A percentile compares a stretch with the other conserved stretches of the same genome.
Conservation (phyloP, 2,113 vertebrate species). For the Atrichornis clamosus region DNA sequence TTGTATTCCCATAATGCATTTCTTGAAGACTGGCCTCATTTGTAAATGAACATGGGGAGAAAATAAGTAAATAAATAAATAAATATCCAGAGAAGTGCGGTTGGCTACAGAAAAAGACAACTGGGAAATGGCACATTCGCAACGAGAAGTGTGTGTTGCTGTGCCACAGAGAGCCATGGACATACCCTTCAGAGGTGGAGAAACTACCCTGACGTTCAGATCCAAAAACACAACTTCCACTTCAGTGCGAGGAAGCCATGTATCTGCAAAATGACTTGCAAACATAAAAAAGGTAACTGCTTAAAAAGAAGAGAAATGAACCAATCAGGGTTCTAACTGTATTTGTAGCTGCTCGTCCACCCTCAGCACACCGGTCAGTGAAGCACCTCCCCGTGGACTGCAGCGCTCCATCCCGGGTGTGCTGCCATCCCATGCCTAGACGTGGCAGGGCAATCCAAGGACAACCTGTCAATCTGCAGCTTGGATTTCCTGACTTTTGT, state of each 20-base stretch:
- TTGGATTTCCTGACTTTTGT: slow-evolving; percentile 49
- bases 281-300: rapidly evolving
- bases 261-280: background rate
- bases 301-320: background rate
- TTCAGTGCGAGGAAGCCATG: rapidly evolving
- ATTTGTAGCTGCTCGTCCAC: background rate
- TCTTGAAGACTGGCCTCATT: background rate
- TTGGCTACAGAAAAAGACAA: background rate
- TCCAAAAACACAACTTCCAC: background rate
- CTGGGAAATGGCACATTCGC: background rate
- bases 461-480: slow-evolving; percentile 5
- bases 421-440: background rate
- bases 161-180: rapidly evolving
- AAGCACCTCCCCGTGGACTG: rapidly evolving
- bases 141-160: background rate
- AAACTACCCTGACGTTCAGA: background rate
- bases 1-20: background rate
- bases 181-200: background rate
- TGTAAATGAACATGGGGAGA: rapidly evolving
- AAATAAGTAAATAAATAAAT: too few relatives aligned
- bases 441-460: background rate
- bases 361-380: background rate
- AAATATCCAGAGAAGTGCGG: background rate
- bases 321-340: background rate
- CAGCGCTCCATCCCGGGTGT: background rate